Percentiles rank a stretch among this genome's conserved stretches.
Evolutionary conservation across 2,888 invertebrate genomes (phyloP).

Genomic region (Euzetes globulus): DNA sequence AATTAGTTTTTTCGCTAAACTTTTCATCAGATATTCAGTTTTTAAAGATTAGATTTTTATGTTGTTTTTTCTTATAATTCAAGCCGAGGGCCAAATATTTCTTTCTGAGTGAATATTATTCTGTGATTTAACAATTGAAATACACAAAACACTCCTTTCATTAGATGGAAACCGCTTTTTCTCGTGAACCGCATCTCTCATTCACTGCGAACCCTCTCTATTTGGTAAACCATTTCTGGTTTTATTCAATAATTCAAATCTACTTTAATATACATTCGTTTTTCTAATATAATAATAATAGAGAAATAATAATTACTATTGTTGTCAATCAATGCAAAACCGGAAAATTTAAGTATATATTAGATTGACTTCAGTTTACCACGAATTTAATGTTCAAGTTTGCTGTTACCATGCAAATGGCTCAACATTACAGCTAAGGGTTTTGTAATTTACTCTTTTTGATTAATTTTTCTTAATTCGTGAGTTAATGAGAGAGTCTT

Average conservation of each 20-base stretch:
- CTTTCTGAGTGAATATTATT: not conserved
- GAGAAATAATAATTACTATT: constrained; percentile 3
- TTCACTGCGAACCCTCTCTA: not conserved
- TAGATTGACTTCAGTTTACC: not conserved
- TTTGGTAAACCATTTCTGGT: not conserved
- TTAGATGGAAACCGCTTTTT: not conserved
- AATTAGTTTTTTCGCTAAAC: no score
- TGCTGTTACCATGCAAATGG: no score
- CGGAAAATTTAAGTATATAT: not conserved
- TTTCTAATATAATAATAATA: not conserved
- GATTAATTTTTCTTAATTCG: no score
- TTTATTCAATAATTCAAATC: not conserved
- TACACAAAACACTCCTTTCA: not conserved
- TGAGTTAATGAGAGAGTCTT: no score
- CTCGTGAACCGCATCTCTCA: not conserved
- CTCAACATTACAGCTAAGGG: no score
- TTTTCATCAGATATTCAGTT: no score
- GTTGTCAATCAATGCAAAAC: constrained; percentile 3
- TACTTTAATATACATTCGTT: not conserved
- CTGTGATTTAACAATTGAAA: not conserved
- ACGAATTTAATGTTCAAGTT: not conserved
- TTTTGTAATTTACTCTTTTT: no score
- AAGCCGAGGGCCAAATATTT: not conserved
- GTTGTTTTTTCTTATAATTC: not conserved
- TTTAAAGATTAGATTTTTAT: no score